Evolutionary conservation across 1,140 invertebrate species (phyloP).

Genomic region (Cataglyphis hispanica): DNA sequence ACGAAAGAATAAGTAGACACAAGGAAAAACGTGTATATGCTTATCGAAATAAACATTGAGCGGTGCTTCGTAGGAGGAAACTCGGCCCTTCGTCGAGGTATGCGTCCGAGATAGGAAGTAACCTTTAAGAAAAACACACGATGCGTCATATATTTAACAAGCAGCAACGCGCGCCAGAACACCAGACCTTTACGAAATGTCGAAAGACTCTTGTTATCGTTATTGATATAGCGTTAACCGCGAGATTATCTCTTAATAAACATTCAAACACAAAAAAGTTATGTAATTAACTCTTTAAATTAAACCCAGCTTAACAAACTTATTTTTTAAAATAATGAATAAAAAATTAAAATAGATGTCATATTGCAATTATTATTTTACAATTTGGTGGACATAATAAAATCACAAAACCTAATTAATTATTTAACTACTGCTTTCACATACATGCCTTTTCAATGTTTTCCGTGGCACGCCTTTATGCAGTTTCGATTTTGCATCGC

Average conservation of each 20-base stretch:
- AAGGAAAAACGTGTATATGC: conserved; percentile 6
- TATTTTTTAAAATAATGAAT: not conserved
- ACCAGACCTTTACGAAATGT: conserved; percentile 62
- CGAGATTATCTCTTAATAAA: conserved; percentile 77
- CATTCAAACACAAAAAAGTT: conserved; percentile 46
- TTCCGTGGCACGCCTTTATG: not conserved
- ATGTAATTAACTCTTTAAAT: not conserved
- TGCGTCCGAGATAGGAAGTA: conserved; percentile 31
- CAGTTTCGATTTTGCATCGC: conserved; percentile 17
- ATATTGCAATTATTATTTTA: not conserved
- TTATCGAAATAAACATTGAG: conserved; percentile 49
- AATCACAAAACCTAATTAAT: not conserved
- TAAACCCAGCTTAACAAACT: not conserved
- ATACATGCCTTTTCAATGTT: not conserved
- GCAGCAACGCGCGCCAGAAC: conserved; percentile 22
- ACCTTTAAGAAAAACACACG: conserved; percentile 57
- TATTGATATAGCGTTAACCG: conserved; percentile 69
- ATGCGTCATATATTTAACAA: conserved; percentile 47
- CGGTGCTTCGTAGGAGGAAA: conserved; percentile 6
- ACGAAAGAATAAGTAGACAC: not conserved
- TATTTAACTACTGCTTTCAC: not conserved
- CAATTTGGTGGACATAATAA: not conserved
- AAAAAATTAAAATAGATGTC: not conserved
- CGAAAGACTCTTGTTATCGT: conserved; percentile 70
- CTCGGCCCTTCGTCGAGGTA: not conserved